Evolutionary conservation across 2,113 vertebrate species (phyloP).

Genomic region (Passer domesticus): DNA sequence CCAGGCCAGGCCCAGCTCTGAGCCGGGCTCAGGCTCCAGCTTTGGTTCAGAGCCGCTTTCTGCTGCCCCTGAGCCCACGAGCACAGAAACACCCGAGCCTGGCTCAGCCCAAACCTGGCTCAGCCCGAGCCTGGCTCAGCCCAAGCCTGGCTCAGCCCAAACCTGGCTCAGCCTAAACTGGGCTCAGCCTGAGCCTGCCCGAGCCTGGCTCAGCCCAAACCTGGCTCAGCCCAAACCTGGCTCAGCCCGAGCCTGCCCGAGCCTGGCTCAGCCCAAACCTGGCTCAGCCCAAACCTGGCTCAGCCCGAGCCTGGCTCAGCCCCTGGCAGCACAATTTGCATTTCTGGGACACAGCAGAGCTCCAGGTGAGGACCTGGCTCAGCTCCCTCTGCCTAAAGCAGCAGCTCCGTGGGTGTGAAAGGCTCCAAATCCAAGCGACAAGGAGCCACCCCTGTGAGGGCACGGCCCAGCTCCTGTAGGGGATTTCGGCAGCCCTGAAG

Average conservation of each 20-base stretch:
- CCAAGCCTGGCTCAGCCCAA: background rate
- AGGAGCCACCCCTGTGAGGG: background rate
- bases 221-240: background rate
- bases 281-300: no score
- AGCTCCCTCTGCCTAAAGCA: background rate
- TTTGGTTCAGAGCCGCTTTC: background rate
- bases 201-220: background rate
- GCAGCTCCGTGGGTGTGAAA: background rate
- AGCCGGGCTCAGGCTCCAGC: background rate
- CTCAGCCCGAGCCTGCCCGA: background rate
- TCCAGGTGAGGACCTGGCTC: background rate
- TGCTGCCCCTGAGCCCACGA: background rate
- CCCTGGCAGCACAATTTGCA: background rate
- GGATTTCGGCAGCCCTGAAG: background rate
- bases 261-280: background rate
- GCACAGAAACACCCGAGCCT: background rate
- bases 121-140: background rate
- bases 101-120: background rate
- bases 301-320: background rate
- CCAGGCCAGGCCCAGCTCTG: background rate
- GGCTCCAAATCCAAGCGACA: background rate
- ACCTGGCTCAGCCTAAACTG: no score
- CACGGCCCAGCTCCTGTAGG: accelerated
- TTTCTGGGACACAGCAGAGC: background rate
- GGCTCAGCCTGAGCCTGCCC: no score